Conservation (phyloP, 2,797 vertebrate genomes). For the Enteromius afrohamiltoni region DNA sequence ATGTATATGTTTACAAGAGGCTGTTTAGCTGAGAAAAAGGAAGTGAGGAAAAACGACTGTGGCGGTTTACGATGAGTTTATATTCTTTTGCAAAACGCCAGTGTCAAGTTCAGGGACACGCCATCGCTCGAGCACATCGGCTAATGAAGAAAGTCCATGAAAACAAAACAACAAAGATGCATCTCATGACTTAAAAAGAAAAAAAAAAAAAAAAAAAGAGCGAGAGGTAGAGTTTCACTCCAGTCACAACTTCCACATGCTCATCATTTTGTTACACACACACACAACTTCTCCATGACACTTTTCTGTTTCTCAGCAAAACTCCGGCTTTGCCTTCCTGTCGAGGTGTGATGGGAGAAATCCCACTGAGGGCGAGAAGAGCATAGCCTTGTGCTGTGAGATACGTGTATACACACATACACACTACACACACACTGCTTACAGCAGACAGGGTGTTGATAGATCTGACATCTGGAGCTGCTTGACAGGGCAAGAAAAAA, state of each 20-base stretch:
- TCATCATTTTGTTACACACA: constrained; percentile 47
- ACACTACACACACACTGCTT: constrained; percentile 56
- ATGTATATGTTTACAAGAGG: constrained; percentile 45
- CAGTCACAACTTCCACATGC: constrained; percentile 37
- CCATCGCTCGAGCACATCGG: constrained; percentile 1
- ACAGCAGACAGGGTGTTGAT: constrained; percentile 82
- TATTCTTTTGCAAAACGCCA: background rate
- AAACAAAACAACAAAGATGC: constrained; percentile 22
- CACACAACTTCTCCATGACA: constrained; percentile 66
- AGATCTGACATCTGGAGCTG: constrained; percentile 83
- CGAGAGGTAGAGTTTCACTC: constrained; percentile 47
- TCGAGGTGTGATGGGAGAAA: constrained; percentile 75
- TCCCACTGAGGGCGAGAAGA: constrained; percentile 71
- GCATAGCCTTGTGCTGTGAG: constrained; percentile 50
- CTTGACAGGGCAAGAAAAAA: constrained; percentile 72
- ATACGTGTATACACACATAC: constrained; percentile 47
- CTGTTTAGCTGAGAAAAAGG: constrained; percentile 27
- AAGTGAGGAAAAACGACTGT: constrained; percentile 22
- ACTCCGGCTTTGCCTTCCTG: constrained; percentile 67
- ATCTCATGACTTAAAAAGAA: constrained; percentile 22
- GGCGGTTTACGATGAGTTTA: background rate
- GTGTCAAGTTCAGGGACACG: constrained; percentile 6
- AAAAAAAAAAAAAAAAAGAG: background rate
- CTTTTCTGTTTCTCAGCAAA: constrained; percentile 74
- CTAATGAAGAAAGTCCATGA: constrained; percentile 4